A percentile compares a stretch with the other conserved stretches of the same genome.
Conservation (phyloP, 1,140 invertebrate species). For the Caenorhabditis briggsae region DNA sequence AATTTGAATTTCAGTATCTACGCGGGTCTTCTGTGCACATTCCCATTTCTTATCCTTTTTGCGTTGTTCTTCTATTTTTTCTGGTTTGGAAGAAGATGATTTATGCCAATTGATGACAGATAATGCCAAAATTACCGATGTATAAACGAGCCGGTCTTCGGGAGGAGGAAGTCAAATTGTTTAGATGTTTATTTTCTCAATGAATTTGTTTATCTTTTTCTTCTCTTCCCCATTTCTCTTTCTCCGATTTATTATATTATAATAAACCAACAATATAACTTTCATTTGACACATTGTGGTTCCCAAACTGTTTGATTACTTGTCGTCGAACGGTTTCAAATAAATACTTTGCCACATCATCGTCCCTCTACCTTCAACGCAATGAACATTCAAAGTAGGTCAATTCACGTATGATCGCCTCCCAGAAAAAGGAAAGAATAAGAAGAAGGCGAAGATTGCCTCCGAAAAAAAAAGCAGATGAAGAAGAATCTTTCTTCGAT, state of each 20-base stretch:
- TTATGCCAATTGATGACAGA: no score
- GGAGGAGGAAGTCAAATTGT: background rate
- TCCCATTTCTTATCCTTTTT: slow-evolving; percentile 40
- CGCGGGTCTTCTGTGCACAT: slow-evolving; percentile 26
- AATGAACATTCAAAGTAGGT: slow-evolving; percentile 32
- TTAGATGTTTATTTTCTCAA: slow-evolving; percentile 9
- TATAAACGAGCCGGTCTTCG: background rate
- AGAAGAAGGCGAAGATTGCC: background rate
- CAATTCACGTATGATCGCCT: slow-evolving; percentile 36
- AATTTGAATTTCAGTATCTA: slow-evolving; percentile 16
- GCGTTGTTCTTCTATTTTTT: slow-evolving; percentile 40
- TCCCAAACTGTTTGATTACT: slow-evolving; percentile 36
- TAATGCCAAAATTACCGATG: background rate
- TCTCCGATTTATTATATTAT: slow-evolving; percentile 6
- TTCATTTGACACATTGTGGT: background rate
- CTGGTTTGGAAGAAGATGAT: slow-evolving; percentile 42
- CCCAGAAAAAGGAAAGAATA: background rate
- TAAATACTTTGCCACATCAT: slow-evolving; percentile 27
- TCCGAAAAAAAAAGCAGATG: slow-evolving; percentile 12
- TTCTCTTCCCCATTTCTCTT: background rate
- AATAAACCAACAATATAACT: background rate
- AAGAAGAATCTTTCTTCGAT: slow-evolving; percentile 32
- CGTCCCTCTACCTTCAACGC: background rate
- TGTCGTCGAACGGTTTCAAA: slow-evolving; percentile 39
- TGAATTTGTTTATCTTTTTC: slow-evolving; percentile 40